Evolutionary conservation across 2,888 invertebrate species (phyloP).

Genomic region (Lottia gigantea): DNA sequence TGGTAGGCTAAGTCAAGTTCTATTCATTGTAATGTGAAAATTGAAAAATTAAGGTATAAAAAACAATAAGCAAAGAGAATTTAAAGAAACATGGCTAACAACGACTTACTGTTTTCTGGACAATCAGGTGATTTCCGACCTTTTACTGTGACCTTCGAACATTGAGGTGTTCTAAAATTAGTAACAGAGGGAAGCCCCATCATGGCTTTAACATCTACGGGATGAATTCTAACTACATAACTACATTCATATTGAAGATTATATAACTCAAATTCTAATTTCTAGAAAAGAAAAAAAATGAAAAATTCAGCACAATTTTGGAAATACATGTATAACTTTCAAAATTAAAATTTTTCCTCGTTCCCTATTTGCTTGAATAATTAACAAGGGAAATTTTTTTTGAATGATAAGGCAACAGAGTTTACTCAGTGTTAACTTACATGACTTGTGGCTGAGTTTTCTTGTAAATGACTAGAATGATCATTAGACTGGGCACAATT

Average conservation of each 20-base stretch:
- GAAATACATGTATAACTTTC: no score
- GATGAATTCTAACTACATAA: constrained; percentile 49
- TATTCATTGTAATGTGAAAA: no score
- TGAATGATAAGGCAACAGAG: no score
- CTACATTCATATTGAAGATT: constrained; percentile 57
- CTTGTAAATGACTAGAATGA: constrained; percentile 31
- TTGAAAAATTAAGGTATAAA: not conserved
- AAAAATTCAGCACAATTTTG: not conserved
- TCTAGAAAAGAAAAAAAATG: constrained; percentile 38
- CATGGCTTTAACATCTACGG: constrained; percentile 35
- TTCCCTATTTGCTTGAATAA: no score
- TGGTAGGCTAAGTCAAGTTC: no score
- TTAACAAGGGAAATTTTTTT: no score
- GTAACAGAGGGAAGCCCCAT: constrained; percentile 30
- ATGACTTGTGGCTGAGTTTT: constrained; percentile 46
- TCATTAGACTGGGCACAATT: constrained; percentile 38
- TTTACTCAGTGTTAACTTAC: constrained; percentile 34
- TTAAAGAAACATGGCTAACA: not conserved
- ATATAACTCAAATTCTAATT: constrained; percentile 46
- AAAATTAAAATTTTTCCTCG: no score
- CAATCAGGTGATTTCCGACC: constrained; percentile 41
- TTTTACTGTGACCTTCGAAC: constrained; percentile 35
- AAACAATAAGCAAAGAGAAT: no score
- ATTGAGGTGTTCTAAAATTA: constrained; percentile 41
- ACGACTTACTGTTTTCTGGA: constrained; percentile 37